Evolutionary conservation across 2,888 invertebrate species (phyloP), one percentile per base, ranked within the genome.

Genomic region (Papilio elwesi): DNA sequence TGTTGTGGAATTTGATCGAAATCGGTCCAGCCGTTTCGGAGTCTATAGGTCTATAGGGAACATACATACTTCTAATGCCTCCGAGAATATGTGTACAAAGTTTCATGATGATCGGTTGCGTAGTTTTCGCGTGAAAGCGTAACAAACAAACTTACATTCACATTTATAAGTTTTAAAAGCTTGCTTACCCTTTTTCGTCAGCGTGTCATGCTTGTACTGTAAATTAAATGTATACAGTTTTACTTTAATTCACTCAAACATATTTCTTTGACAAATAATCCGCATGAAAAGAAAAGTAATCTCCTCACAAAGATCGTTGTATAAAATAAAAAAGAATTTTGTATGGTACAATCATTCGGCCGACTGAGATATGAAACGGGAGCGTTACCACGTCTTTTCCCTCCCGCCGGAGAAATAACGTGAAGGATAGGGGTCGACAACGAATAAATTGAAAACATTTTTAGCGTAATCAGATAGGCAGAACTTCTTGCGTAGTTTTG

Each of bases 321-420:
- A 9, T 62, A 43, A 62, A 62, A 55, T 55, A 63, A 72, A 72
- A 68, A 16, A 72, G 68, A 63, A 36, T 72, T 55, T 68, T 55
- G 53, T 48, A 49, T 63, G 68, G 72, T 72, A 72, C 63, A 63
- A 55, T 72, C 63, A 64, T 68, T 68, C 59, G 53, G 55, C n/a
- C 53, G 49, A 53, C 62, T 62, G 53, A 68, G 68, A 63, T 55
- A 63, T 68, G 67, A 48, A 71, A 68, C 49, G 67, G 38, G 55
- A 15, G 63, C 63, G 63, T 68, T 47, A 49, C 72, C 68, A 68
- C 59, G 53, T 63, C 68, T 72, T 57, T 68, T 49, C 43, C 15
- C 51, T 63, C 53, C 57, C 67, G 48, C 48, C 68, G 15, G 63
- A 62, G 68, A 47, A 16, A 62, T 53, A 63, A 63, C 63, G 62